Base-by-base conservation (phyloP, 1,140 invertebrate species). In the Solen grandis region DNA sequence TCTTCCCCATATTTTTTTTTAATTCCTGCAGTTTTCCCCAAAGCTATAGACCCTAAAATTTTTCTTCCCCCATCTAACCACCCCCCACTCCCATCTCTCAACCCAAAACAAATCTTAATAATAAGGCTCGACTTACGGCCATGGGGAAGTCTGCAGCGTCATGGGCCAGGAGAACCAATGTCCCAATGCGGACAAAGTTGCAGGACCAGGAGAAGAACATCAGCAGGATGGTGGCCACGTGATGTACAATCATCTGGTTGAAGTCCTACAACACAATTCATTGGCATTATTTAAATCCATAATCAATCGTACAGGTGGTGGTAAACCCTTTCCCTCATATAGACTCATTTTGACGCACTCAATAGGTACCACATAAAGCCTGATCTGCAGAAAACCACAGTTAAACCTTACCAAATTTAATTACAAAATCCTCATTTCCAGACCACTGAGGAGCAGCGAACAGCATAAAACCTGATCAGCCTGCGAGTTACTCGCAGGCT, bases 231-330 rank as follows among this genome's bases (percentile, higher is more conserved):
- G 98, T 99, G 2, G 97, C 96, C 87, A 98, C 95, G 90, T 99
- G 98, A 93, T 99, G 98, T 59, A 99, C 94, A 90, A 99, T 98
- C 98, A 99, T 99, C 94, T 99, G 97, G 96, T 96, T 97, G 92
- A 99, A 99, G 93, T 99, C 98, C 93, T 98, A 81, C 52, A 83
- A 80, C 31, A 33, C 8, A 19, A 59, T 19, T 59, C 27, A 59
- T 5, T 8, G 55, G 55, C n/a, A n/a, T n/a, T n/a, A n/a, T n/a
- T n/a, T 13, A 13, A 59, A 8, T 59, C 55, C 8, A 50, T n/a
- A 50, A n/a, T n/a, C n/a, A 13, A 50, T 50, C 13, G n/a, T 14
- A 14, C 13, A n/a, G 13, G 27, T 59, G 22, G 27, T 22, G 10
- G 8, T 19, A 13, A 59, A 19, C 10, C 14, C 55, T 19, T 22